Evolutionary conservation across 2,113 vertebrate species (phyloP).

Genomic region (Ascaphus truei): DNA sequence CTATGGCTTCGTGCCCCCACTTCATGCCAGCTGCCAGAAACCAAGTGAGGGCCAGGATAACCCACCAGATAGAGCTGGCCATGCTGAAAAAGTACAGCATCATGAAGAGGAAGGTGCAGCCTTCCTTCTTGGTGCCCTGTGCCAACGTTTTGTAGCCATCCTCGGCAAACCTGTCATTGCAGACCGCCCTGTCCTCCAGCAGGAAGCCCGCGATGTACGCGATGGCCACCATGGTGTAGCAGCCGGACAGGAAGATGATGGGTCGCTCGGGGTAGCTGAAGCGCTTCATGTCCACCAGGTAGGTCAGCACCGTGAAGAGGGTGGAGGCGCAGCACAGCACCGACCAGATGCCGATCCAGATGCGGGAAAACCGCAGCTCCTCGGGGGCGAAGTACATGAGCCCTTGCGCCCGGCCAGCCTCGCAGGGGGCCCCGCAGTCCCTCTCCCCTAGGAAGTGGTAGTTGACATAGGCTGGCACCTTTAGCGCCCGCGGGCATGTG

Average conservation of each 20-base stretch:
- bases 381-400: constrained; percentile 90
- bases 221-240: constrained; percentile 88
- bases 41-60: constrained; percentile 91
- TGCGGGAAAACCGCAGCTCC: constrained; percentile 84
- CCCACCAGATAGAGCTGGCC: constrained; percentile 98
- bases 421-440: constrained; percentile 88
- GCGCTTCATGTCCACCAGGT: constrained; percentile 92
- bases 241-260: constrained; percentile 92
- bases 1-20: constrained; percentile 95
- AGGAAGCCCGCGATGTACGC: constrained; percentile 90
- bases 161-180: constrained; percentile 82
- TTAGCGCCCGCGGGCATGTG: constrained; percentile 76
- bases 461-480: constrained; percentile 86
- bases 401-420: constrained; percentile 74
- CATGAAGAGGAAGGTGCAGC: constrained; percentile 97
- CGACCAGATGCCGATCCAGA: constrained; percentile 94
- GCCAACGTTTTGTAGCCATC: constrained; percentile 85
- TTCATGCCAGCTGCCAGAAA: constrained; percentile 94
- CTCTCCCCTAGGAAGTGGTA: constrained; percentile 90
- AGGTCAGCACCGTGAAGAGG: constrained; percentile 89
- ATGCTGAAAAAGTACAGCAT: constrained; percentile 98
- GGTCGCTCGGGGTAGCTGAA: constrained; percentile 93
- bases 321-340: constrained; percentile 91
- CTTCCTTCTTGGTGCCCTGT: constrained; percentile 92
- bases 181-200: constrained; percentile 86